Evolutionary conservation across 35 echinoderm and acorn worm species (phyloP), one percentile per base, ranked within the genome.

Genomic region (Apostichopus parvimensis): DNA sequence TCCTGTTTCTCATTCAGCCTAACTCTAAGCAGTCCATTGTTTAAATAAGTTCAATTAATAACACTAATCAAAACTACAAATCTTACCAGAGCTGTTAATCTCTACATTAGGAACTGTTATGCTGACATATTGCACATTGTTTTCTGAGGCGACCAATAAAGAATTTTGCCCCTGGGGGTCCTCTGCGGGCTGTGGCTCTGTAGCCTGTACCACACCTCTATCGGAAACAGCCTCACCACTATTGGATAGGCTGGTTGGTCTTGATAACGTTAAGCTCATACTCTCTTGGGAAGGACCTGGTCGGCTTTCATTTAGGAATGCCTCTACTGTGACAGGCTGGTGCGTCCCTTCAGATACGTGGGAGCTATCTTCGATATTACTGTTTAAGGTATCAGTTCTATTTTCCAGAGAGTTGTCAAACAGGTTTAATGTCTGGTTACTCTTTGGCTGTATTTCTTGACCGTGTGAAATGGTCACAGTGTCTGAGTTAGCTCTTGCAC

Each of bases 41-140:
- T 45, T 45, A 45, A 45, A 45, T 45, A 45, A 45, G 34, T 45
- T 45, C 34, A 45, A 45, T 45, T 45, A 45, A 45, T 45, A 45
- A 61, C 52, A 21, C 21, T 56, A 87, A 23, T 14, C 22, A 53
- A 7, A 7, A 56, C 53, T 59, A 22, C 56, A 18, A 52, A 55
- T 21, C 73, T 22, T 90, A 93, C 92, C 92, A 89, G 92, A 89
- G 17, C 86, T 93, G 57, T 87, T 94, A 6, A 94, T 87, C 88
- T 94, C 92, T 12, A 94, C 92, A 94, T 94, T 94, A 28, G 92
- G 92, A 20, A 94, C 92, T 56, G 86, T 88, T 54, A 94, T 94
- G 80, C 81, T 84, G 81, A 84, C 81, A 84, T 84, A 84, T 84
- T 84, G 81, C 81, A 84, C 81, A 59, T 84, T 84, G 58, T 84